These are phyloP conservation scores for Pelagia noctiluca DNA, from an alignment of 30 jellyfish, hydroid and myxozoan species.

Conservation along the genomic window DNA sequence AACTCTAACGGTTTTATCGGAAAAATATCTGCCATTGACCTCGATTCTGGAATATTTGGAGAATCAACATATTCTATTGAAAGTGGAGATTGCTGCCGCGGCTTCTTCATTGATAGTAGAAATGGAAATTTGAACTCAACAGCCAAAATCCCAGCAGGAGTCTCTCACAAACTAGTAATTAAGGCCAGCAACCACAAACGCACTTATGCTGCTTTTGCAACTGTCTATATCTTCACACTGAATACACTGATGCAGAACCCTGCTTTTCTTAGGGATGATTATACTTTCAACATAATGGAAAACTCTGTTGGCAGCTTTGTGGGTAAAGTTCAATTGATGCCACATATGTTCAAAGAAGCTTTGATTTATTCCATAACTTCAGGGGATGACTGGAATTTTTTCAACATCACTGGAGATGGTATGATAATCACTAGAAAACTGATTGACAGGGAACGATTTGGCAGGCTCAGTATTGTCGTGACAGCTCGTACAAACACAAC, in stretches of 20 bases:
- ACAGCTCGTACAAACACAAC: conserved; percentile 60
- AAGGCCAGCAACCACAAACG: conserved; percentile 61
- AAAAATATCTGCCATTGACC: conserved; percentile 57
- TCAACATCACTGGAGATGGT: conserved; percentile 52
- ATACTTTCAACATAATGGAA: conserved; percentile 48
- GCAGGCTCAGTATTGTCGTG: conserved; percentile 10
- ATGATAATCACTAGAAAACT: conserved; percentile 39
- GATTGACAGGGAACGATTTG: conserved; percentile 59
- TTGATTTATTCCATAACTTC: conserved; percentile 24
- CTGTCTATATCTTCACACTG: neutral
- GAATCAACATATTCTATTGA: conserved; percentile 41
- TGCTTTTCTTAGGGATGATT: conserved; percentile 41
- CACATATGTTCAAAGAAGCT: no score
- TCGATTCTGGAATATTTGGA: conserved; percentile 70
- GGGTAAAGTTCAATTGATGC: conserved; percentile 25
- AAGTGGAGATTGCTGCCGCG: conserved; percentile 34
- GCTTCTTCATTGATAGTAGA: conserved; percentile 12
- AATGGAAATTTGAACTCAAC: conserved; percentile 51
- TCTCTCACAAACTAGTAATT: conserved; percentile 6
- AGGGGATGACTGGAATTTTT: conserved; percentile 47
- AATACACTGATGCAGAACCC: conserved; percentile 14
- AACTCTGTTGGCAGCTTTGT: conserved; percentile 53
- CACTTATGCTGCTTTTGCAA: conserved; percentile 1
- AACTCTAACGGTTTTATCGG: conserved; percentile 39
- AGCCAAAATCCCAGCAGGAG: conserved; percentile 13